Evolutionary conservation across 2,888 invertebrate genomes (phyloP), one percentile per base, ranked within the genome.

Genomic region (Agrilus cyanescens): DNA sequence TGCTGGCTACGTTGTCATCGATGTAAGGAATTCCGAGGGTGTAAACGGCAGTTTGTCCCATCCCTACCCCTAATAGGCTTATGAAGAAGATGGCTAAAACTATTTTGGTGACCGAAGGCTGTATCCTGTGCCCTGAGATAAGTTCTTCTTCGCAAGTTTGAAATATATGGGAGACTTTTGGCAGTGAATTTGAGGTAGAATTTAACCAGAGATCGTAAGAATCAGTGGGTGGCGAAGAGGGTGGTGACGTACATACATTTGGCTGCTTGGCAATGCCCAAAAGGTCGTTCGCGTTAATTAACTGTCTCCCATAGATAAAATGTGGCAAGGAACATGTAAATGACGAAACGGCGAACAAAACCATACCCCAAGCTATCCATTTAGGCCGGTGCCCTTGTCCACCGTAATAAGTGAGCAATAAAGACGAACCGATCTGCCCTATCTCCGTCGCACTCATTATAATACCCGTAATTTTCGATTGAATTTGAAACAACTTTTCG

Each of bases 361-460:
- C 75, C 86, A 90, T 90, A 29, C 91, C 89, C 71, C 86, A 85
- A 40, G 87, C 90, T 56, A 93, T 93, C 91, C 91, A 91, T 51
- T 88, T 81, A 39, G 93, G 93, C 54, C 91, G 74, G 68, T 93
- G 91, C 7, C 91, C 91, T 52, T 89, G 84, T 6, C 91, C 91
- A 10, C 89, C 91, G 62, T 86, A 82, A 62, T 93, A 93, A 29
- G 90, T 89, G 54, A 93, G 68, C 57, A 91, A 70, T 56, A 93
- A 70, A 42, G 90, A 86, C 35, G 90, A 90, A 50, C 88, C 85
- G 56, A 93, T 91, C 68, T 91, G 91, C 0, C 93, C 93, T 60
- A 93, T 85, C 68, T 93, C 91, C 14, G 89, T 90, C 50, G 90
- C 89, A 53, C 88, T 87, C 73, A 93, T 76, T 55, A 93, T 76